Percentiles rank a stretch among this genome's conserved stretches.
phyloP scores from a whole-genome alignment of 2,113 vertebrate species.

The Verasper variegatus region DNA sequence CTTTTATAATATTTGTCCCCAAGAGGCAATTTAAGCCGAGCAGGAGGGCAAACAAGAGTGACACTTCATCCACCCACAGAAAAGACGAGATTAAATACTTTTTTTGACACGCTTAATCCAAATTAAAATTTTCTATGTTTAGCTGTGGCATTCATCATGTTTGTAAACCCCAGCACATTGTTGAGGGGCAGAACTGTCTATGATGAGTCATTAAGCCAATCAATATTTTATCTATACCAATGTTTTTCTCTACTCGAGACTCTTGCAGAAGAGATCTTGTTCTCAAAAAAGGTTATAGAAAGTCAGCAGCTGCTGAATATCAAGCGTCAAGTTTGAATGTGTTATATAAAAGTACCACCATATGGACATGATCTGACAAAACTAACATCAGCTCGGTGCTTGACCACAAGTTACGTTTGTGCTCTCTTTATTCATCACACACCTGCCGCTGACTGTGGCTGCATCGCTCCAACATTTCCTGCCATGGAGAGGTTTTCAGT shows the following conservation, averaged over 20 bases:
- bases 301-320: conserved; percentile 7
- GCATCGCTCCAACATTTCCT: background rate
- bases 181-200: background rate
- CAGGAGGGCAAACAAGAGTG: too few relatives aligned
- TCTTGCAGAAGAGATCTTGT: background rate
- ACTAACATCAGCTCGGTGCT: conserved; percentile 1
- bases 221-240: background rate
- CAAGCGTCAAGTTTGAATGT: conserved; percentile 19
- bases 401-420: conserved; percentile 4
- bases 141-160: background rate
- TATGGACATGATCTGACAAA: conserved; percentile 12
- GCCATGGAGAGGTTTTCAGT: background rate
- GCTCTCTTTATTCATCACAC: conserved; percentile 9
- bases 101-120: too few relatives aligned
- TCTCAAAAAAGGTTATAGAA: background rate
- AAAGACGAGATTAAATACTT: too few relatives aligned
- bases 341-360: conserved; percentile 32
- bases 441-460: conserved; percentile 11
- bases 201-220: background rate
- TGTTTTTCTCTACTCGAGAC: background rate
- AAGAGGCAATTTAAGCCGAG: too few relatives aligned
- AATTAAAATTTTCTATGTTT: background rate
- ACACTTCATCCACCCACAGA: too few relatives aligned
- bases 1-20: too few relatives aligned
- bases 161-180: background rate